These are phyloP conservation scores for Chloropsis cyanopogon DNA, from an alignment of 2,113 vertebrate species.

Conservation along the genomic window DNA sequence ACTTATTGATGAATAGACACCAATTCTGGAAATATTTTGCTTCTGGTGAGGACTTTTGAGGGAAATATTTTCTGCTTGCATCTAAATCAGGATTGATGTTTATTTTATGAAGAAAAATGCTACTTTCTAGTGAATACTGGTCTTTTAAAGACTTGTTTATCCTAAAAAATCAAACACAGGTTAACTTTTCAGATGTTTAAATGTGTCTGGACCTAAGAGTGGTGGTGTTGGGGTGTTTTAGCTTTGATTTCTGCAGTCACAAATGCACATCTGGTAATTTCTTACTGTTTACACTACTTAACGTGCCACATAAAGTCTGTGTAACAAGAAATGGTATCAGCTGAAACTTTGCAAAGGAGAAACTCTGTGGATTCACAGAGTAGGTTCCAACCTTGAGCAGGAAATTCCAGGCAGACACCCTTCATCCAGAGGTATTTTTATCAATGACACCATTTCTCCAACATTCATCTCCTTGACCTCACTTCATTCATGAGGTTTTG, in stretches of 20 bases:
- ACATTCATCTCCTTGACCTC: no score
- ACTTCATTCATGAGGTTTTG: neutral
- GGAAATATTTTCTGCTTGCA: neutral
- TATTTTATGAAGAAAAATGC: neutral
- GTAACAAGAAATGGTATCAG: rapidly evolving
- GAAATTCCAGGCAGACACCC: rapidly evolving
- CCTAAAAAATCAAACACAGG: neutral
- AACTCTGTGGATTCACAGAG: rapidly evolving
- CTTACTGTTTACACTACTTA: neutral
- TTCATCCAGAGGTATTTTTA: neutral
- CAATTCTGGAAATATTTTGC: neutral
- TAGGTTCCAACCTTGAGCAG: rapidly evolving
- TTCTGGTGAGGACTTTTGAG: neutral
- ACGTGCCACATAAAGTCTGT: rapidly evolving
- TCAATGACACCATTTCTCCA: no score
- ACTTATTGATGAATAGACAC: neutral
- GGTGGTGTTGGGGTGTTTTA: neutral
- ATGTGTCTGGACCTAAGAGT: rapidly evolving
- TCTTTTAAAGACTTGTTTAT: neutral
- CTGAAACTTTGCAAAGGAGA: neutral
- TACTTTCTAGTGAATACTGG: neutral
- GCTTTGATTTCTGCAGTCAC: neutral
- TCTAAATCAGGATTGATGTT: neutral
- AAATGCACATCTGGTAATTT: neutral
- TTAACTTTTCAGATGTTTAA: neutral